phyloP scores from a whole-genome alignment of 2,888 invertebrate species.

The Melanchra persicariae region DNA sequence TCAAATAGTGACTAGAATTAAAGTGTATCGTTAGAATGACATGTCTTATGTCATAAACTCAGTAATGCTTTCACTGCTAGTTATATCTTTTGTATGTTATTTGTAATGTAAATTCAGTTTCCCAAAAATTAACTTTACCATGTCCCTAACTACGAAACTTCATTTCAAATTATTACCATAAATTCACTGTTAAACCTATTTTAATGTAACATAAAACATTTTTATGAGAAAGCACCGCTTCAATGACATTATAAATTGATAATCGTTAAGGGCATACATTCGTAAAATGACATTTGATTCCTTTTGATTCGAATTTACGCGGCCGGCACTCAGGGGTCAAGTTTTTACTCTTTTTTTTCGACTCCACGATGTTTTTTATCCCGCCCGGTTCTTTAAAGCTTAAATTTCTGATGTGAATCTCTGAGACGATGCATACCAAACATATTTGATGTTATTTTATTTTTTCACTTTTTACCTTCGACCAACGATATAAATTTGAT shows the following conservation, averaged over 20 bases:
- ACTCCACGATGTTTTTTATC: conserved; percentile 74
- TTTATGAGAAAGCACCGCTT: conserved; percentile 69
- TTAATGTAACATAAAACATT: conserved; percentile 68
- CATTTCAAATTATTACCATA: conserved; percentile 40
- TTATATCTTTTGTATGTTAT: background rate
- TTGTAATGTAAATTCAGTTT: conserved; percentile 8
- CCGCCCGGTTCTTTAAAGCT: conserved; percentile 85
- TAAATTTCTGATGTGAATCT: conserved; percentile 89
- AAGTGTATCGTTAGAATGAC: background rate
- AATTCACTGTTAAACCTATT: conserved; percentile 50
- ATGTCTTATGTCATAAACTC: background rate
- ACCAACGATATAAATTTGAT: conserved; percentile 82
- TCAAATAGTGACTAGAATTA: background rate
- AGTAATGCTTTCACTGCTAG: background rate
- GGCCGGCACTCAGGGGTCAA: conserved; percentile 83
- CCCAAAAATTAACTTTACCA: conserved; percentile 18
- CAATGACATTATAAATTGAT: conserved; percentile 76
- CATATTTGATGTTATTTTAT: conserved; percentile 88
- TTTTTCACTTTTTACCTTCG: conserved; percentile 76
- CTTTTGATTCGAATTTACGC: conserved; percentile 88
- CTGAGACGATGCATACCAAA: conserved; percentile 87
- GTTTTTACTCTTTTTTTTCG: conserved; percentile 72
- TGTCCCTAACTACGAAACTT: conserved; percentile 8
- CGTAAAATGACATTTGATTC: conserved; percentile 89
- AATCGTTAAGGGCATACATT: conserved; percentile 77